Evolutionary conservation across 2,113 vertebrate genomes (phyloP).

Genomic region (Ploceus nigricollis): DNA sequence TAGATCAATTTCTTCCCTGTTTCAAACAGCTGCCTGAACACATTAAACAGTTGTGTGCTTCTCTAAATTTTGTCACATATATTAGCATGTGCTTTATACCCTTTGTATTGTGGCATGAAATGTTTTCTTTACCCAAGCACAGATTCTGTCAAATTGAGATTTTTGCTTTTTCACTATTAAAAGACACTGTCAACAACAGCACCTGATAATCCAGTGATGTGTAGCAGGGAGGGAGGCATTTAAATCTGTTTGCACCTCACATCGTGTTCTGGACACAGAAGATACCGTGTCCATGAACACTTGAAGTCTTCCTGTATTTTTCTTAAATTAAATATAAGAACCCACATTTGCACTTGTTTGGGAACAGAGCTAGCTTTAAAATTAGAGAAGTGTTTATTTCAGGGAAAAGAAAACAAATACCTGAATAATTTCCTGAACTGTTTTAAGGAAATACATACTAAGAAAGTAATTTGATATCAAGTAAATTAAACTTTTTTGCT

Average conservation of each 20-base stretch:
- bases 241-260: slow-evolving; percentile 27
- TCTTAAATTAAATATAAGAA: slow-evolving; percentile 27
- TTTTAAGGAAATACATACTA: not conserved
- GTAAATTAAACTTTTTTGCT: not conserved
- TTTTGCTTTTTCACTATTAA: not conserved
- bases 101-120: not conserved
- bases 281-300: slow-evolving; percentile 2
- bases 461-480: slow-evolving; percentile 3
- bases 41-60: not conserved
- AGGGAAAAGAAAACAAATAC: not conserved
- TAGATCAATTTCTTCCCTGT: not conserved
- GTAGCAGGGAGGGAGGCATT: not conserved
- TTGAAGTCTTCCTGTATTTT: not conserved
- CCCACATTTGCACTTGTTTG: not conserved
- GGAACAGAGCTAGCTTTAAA: not conserved
- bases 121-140: not conserved
- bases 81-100: not conserved
- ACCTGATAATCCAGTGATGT: not conserved
- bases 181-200: not conserved
- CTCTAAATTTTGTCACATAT: not conserved
- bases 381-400: not conserved
- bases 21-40: not conserved
- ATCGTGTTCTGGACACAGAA: not conserved
- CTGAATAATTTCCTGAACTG: not conserved
- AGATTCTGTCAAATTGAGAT: not conserved